These are phyloP conservation scores for Drosophila helvetica DNA, from an alignment of 2,888 invertebrate genomes.

Conservation along the genomic window DNA sequence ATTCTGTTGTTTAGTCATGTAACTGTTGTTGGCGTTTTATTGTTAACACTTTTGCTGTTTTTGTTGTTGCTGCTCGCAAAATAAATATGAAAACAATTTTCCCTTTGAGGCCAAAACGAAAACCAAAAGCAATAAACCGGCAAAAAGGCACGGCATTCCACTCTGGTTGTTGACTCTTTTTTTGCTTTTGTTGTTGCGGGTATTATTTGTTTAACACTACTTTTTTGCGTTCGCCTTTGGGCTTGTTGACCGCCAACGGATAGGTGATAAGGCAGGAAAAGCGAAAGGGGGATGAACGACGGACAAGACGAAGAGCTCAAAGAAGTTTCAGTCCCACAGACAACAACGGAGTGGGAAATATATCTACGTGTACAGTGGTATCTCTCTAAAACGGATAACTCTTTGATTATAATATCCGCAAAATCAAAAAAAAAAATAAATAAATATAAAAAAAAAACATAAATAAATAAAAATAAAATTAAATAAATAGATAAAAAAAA, in stretches of 20 bases:
- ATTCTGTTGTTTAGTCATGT: conserved; percentile 33
- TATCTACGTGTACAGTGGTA: background rate
- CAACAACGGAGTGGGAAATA: conserved; percentile 2
- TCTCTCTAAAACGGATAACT: background rate
- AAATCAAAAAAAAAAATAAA: too few relatives aligned
- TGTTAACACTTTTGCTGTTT: conserved; percentile 37
- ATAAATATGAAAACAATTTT: conserved; percentile 57
- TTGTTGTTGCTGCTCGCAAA: conserved; percentile 29
- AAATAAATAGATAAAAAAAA: too few relatives aligned
- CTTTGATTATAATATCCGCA: background rate
- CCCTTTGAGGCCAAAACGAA: conserved; percentile 41
- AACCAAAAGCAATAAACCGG: conserved; percentile 49
- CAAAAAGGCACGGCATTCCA: conserved; percentile 62
- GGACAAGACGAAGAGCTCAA: conserved; percentile 20
- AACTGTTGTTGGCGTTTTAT: conserved; percentile 55
- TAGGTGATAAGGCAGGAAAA: background rate
- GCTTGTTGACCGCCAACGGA: conserved; percentile 35
- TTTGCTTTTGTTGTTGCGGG: conserved; percentile 35
- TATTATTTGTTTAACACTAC: conserved; percentile 44
- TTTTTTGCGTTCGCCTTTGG: conserved; percentile 40
- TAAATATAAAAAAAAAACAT: too few relatives aligned
- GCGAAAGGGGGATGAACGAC: background rate
- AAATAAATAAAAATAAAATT: too few relatives aligned
- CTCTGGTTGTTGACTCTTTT: conserved; percentile 72
- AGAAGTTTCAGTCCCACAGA: conserved; percentile 16